phyloP scores from a whole-genome alignment of 2,888 invertebrate genomes.

The Idaea straminata region DNA sequence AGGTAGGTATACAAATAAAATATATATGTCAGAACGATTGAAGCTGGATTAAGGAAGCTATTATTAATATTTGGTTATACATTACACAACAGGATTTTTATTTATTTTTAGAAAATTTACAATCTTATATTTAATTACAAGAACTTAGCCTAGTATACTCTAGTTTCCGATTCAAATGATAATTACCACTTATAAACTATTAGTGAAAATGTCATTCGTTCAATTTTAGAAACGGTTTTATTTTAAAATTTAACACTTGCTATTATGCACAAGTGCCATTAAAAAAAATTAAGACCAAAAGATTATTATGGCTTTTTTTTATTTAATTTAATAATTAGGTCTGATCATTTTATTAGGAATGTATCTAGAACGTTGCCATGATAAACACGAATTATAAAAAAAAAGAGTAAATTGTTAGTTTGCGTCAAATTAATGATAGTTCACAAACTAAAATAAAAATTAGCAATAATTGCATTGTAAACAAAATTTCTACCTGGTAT shows the following conservation, averaged over 20 bases:
- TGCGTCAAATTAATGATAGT: no score
- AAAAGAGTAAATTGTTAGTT: no score
- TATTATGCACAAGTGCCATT: no score
- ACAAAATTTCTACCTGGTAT: no score
- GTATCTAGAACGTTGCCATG: background rate
- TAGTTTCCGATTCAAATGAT: background rate
- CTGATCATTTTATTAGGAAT: constrained; percentile 1
- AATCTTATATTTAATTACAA: background rate
- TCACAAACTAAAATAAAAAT: no score
- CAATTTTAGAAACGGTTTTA: background rate
- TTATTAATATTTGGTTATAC: constrained; percentile 5
- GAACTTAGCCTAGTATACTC: background rate
- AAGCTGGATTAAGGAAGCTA: background rate
- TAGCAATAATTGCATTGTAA: no score
- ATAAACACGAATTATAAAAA: background rate
- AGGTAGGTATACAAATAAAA: background rate
- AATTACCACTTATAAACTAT: background rate
- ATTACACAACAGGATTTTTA: background rate
- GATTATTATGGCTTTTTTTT: background rate
- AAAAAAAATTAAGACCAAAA: background rate
- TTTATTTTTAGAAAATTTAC: constrained; percentile 4
- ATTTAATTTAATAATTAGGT: background rate
- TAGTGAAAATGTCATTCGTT: background rate
- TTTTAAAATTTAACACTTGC: background rate
- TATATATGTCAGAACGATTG: background rate